Base-by-base conservation (phyloP, 2,888 invertebrate genomes). In the Cataglyphis albicans region DNA sequence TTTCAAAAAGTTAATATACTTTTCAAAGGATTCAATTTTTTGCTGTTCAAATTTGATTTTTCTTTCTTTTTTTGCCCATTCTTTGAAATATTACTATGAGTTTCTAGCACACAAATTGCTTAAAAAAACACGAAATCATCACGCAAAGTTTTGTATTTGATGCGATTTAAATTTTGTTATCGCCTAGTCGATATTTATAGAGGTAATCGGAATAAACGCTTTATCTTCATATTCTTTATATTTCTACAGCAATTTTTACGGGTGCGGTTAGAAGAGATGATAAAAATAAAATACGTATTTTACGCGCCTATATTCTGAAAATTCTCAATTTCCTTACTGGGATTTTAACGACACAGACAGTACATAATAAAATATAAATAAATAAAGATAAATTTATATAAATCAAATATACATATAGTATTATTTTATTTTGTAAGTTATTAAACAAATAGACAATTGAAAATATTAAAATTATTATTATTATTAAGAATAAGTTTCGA, bases 151-250 rank as follows among this genome's bases (percentile, higher is more conserved):
- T n/a, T 7, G 25, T 29, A n/a, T 52, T 55, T 1, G 38, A 76
- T 38, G 75, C n/a, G 55, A 76, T 65, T 76, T 76, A 55, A 65
- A 65, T 76, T 76, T n/a, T 41, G 65, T 65, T 65, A 75, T 75
- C 65, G 52, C 9, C 52, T 7, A 12, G 25, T 65, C 7, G n/a
- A 35, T 52, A 29, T 25, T 64, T 65, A 38, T 18, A 9, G 12
- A 65, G 25, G 18, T 12, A 29, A 65, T 76, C 52, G n/a, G 15
- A 76, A 75, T 75, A 75, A 75, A 75, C 7, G 18, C 7, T 52
- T 25, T 38, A 35, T 75, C 64, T 52, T 75, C 18, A 52, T 75
- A 64, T 64, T 64, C 25, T 52, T 64, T 52, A 64, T 52, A 75
- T 52, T 18, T 6, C 4, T n/a, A 6, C 18, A 3, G 7, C 32